Conservation (phyloP, 2,888 invertebrate genomes). For the Iphiclides podalirius region DNA sequence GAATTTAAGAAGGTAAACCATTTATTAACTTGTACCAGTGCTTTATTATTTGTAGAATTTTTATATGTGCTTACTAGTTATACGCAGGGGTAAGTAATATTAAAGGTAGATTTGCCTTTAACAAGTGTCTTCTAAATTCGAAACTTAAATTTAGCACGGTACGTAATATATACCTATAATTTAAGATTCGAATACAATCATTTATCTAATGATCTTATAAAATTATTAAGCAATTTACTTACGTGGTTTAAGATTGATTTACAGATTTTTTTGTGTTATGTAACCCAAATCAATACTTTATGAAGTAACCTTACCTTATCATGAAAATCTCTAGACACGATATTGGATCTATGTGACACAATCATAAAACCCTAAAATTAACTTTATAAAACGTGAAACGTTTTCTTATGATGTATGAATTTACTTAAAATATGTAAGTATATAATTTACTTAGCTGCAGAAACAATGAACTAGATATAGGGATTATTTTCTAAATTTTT, state of each 20-base stretch:
- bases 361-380: no score
- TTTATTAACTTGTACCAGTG: conserved; percentile 9
- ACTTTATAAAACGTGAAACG: no score
- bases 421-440: no score
- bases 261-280: conserved; percentile 26
- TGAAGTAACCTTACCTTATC: conserved; percentile 25
- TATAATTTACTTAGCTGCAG: no score
- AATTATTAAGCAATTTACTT: no score
- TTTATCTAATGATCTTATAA: no score
- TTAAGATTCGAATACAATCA: no score
- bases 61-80: not conserved
- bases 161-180: no score
- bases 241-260: not conserved
- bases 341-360: not conserved
- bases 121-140: conserved; percentile 16
- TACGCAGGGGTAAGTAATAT: not conserved
- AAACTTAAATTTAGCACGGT: conserved; percentile 12
- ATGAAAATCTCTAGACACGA: not conserved
- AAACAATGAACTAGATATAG: no score
- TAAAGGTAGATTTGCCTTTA: not conserved
- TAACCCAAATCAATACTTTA: conserved; percentile 25
- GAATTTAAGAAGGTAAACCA: conserved; percentile 17
- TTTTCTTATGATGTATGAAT: no score
- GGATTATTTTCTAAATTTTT: no score
- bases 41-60: conserved; percentile 1